phyloP scores from a whole-genome alignment of 2,888 invertebrate genomes.

The Campopleginae sp. region DNA sequence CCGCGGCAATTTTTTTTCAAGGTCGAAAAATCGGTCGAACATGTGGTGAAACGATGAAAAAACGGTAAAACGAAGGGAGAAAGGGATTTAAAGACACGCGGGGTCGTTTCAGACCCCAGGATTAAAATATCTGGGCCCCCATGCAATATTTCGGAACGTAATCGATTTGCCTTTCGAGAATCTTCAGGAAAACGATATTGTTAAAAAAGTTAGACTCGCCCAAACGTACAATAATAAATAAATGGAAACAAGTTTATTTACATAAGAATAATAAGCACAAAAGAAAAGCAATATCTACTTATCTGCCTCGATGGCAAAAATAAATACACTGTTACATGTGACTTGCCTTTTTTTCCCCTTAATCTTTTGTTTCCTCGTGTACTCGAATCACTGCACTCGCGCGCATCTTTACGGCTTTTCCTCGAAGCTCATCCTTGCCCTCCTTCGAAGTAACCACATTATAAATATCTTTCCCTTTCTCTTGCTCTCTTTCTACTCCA shows the following conservation, averaged over 20 bases:
- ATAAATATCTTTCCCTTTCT: not conserved
- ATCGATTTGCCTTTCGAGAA: not conserved
- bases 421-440: constrained; percentile 53
- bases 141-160: not conserved
- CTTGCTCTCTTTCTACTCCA: constrained; percentile 40
- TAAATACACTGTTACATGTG: constrained; percentile 52
- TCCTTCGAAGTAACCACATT: constrained; percentile 50
- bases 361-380: constrained; percentile 34
- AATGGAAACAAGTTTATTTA: not conserved
- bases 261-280: constrained; percentile 6
- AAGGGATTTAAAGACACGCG: no score
- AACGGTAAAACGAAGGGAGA: no score
- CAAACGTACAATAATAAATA: constrained; percentile 5
- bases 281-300: constrained; percentile 24
- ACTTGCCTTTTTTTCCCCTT: constrained; percentile 30
- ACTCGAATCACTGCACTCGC: constrained; percentile 63
- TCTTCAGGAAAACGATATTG: not conserved
- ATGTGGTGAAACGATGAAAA: no score
- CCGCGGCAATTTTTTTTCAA: no score
- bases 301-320: constrained; percentile 25
- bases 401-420: constrained; percentile 63
- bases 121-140: constrained; percentile 25
- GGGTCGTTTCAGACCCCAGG: no score
- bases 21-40: no score
- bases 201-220: not conserved